Conservation (phyloP, 1,140 invertebrate genomes). For the Drosophila navojoa region DNA sequence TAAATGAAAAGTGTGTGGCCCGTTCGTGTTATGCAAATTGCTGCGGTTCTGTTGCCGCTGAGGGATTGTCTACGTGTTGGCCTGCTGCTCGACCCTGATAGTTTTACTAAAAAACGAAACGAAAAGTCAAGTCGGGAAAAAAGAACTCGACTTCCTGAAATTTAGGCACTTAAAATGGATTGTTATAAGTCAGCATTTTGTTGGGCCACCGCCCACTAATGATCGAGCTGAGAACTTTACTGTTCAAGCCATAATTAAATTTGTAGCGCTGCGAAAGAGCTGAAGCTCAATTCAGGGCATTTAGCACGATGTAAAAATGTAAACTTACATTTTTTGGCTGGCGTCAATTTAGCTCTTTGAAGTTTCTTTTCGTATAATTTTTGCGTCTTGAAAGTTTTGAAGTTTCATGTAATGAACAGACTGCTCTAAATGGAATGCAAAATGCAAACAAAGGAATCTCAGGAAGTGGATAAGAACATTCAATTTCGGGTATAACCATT, state of each 20-base stretch:
- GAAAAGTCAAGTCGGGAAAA: neutral
- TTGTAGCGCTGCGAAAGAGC: neutral
- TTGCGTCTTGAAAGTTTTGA: too few relatives aligned
- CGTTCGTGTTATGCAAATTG: conserved; percentile 74
- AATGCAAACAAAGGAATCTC: too few relatives aligned
- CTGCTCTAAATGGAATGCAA: too few relatives aligned
- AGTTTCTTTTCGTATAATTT: neutral
- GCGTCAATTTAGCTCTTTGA: neutral
- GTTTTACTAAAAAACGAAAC: conserved; percentile 34
- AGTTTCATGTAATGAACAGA: too few relatives aligned
- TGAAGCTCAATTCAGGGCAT: neutral
- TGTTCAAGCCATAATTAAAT: conserved; percentile 31
- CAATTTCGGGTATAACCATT: too few relatives aligned
- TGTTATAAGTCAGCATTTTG: conserved; percentile 7
- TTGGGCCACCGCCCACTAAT: conserved; percentile 17
- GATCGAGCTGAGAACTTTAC: conserved; percentile 26
- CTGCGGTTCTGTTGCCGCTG: conserved; percentile 50
- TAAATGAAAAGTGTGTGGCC: conserved; percentile 67
- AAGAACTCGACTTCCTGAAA: conserved; percentile 12
- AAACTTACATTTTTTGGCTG: neutral
- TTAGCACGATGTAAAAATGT: neutral
- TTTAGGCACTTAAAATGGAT: conserved; percentile 18
- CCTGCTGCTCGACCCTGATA: conserved; percentile 19
- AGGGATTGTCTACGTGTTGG: conserved; percentile 48
- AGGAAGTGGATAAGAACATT: too few relatives aligned